phyloP scores from a whole-genome alignment of 37 sponge, comb jelly and placozoan genomes.

The Hormiphora californensis region DNA sequence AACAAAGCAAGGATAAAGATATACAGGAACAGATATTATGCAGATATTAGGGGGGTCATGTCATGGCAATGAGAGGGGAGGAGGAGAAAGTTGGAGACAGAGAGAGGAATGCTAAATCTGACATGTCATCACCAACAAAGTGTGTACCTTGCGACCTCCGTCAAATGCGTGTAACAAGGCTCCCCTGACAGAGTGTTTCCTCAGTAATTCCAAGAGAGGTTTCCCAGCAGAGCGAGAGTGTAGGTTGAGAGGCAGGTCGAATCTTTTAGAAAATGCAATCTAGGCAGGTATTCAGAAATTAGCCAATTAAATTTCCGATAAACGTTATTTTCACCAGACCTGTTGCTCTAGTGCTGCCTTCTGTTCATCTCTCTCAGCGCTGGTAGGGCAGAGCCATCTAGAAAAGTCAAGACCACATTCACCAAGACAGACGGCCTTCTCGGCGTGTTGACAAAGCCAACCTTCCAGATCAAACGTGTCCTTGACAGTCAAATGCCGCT shows the following conservation, averaged over 20 bases:
- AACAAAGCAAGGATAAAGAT: no score
- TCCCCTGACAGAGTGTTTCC: background rate
- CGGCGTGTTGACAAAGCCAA: background rate
- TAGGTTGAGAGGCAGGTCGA: constrained; percentile 46
- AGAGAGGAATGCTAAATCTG: background rate
- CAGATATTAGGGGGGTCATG: no score
- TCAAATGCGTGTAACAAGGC: constrained; percentile 59
- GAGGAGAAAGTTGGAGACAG: background rate
- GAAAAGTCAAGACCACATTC: constrained; percentile 56
- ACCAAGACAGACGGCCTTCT: constrained; percentile 13
- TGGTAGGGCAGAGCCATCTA: constrained; percentile 7
- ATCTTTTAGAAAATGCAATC: constrained; percentile 42
- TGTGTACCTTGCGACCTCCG: constrained; percentile 37
- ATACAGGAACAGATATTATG: no score
- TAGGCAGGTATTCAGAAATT: background rate
- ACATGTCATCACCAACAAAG: background rate
- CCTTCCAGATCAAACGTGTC: background rate
- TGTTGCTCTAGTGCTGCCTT: background rate
- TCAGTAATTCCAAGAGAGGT: constrained; percentile 35
- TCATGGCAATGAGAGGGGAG: no score
- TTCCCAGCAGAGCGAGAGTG: constrained; percentile 58
- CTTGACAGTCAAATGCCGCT: background rate
- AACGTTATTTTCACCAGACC: background rate
- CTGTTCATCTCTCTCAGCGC: constrained; percentile 46
- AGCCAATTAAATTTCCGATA: background rate